phyloP scores from a whole-genome alignment of 1,140 invertebrate genomes.

The Globodera ellingtonae region DNA sequence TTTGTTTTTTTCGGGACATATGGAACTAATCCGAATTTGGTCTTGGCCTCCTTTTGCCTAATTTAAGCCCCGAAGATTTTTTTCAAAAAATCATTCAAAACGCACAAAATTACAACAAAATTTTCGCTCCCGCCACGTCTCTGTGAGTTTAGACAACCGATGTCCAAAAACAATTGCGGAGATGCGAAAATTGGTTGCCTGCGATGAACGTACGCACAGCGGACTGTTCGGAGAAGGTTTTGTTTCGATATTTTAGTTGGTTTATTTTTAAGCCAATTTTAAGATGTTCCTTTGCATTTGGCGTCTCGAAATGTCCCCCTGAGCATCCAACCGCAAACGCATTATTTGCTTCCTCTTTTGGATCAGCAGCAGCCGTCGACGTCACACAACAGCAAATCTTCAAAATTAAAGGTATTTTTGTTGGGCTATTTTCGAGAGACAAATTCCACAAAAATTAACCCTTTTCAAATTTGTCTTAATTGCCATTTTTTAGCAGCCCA shows the following conservation, averaged over 20 bases:
- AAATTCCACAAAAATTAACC: no score
- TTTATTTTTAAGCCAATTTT: background rate
- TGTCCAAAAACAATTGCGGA: conserved; percentile 9
- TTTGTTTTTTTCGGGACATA: no score
- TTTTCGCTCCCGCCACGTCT: no score
- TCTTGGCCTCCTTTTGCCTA: no score
- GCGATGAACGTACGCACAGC: background rate
- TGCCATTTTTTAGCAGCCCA: no score
- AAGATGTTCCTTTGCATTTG: background rate
- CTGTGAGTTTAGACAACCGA: background rate
- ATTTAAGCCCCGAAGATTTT: background rate
- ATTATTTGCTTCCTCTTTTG: background rate
- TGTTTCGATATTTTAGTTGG: background rate
- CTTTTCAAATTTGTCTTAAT: no score
- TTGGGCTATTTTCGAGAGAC: no score
- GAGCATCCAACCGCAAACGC: background rate
- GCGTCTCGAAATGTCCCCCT: background rate
- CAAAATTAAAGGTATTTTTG: no score
- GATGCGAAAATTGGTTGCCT: conserved; percentile 1
- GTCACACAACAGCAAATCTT: background rate
- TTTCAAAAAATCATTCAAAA: background rate
- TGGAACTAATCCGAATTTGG: no score
- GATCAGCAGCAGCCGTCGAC: background rate
- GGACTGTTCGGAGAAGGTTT: background rate
- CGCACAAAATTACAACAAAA: no score